Percentiles rank a stretch among this genome's conserved stretches.
Evolutionary conservation across 2,797 vertebrate species (phyloP).

Genomic region (Phylloscopus collybita): DNA sequence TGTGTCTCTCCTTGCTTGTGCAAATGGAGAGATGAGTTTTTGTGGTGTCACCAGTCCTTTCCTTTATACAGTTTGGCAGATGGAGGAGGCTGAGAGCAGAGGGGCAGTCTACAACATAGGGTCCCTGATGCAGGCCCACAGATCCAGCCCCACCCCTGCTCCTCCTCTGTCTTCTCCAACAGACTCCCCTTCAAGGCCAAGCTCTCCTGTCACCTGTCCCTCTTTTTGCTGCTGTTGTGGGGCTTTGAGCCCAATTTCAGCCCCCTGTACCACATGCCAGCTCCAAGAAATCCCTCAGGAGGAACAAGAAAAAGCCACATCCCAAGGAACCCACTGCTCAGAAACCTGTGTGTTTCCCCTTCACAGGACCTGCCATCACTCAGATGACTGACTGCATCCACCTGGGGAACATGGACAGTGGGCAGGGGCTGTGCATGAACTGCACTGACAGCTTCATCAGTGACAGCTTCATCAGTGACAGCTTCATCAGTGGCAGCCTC

Average conservation of each 20-base stretch:
- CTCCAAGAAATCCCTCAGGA: slow-evolving; percentile 80
- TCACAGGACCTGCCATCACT: slow-evolving; percentile 80
- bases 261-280: slow-evolving; percentile 68
- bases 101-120: slow-evolving; percentile 78
- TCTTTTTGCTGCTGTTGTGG: slow-evolving; percentile 70
- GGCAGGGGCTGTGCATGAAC: slow-evolving; percentile 79
- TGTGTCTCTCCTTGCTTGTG: slow-evolving; percentile 36
- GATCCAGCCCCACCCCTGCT: slow-evolving; percentile 59
- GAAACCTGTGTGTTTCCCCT: slow-evolving; percentile 72
- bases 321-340: neutral
- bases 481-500: neutral
- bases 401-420: slow-evolving; percentile 80
- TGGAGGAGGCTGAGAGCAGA: slow-evolving; percentile 78
- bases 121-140: slow-evolving; percentile 76
- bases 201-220: slow-evolving; percentile 67
- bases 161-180: slow-evolving; percentile 74
- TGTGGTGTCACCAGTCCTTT: neutral
- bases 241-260: slow-evolving; percentile 73
- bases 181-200: slow-evolving; percentile 78
- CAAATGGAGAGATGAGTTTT: neutral
- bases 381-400: slow-evolving; percentile 83
- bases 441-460: slow-evolving; percentile 81
- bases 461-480: slow-evolving; percentile 22
- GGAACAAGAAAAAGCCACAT: slow-evolving; percentile 64
- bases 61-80: neutral